Percentiles rank a stretch among this genome's conserved stretches.
phyloP scores from a whole-genome alignment of 1,140 invertebrate genomes.

The Drosophila novamexicana region DNA sequence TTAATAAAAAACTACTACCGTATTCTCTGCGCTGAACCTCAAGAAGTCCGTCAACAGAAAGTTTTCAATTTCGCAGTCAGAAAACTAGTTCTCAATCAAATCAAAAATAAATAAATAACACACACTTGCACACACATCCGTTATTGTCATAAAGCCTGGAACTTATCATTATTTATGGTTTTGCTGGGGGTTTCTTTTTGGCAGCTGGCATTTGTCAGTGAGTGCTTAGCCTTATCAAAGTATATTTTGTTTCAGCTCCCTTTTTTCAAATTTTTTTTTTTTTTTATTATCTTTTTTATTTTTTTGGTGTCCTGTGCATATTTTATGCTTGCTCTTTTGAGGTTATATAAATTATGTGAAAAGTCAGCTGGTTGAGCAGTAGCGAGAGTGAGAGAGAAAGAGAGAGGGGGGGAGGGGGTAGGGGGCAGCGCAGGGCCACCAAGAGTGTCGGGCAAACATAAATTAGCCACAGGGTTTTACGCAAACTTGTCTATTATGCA shows the following conservation, averaged over 20 bases:
- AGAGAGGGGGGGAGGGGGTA: no score
- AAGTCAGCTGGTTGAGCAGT: conserved; percentile 38
- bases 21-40: conserved; percentile 84
- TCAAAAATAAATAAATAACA: conserved; percentile 15
- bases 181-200: conserved; percentile 7
- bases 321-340: conserved; percentile 54
- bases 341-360: conserved; percentile 62
- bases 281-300: conserved; percentile 7
- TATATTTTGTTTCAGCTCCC: conserved; percentile 2
- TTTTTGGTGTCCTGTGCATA: conserved; percentile 42
- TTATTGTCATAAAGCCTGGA: conserved; percentile 1
- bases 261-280: background rate
- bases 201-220: conserved; percentile 42
- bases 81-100: conserved; percentile 21
- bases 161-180: conserved; percentile 48
- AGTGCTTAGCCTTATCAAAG: conserved; percentile 43
- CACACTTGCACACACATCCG: conserved; percentile 18
- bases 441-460: conserved; percentile 57
- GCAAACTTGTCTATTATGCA: conserved; percentile 66
- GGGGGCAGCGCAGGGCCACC: background rate
- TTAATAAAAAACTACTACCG: conserved; percentile 84
- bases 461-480: conserved; percentile 62
- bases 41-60: conserved; percentile 22
- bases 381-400: no score
- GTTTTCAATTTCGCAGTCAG: conserved; percentile 26